Evolutionary conservation across 37 sponge, comb jelly and placozoan genomes (phyloP).

Genomic region (Beroe ovata): DNA sequence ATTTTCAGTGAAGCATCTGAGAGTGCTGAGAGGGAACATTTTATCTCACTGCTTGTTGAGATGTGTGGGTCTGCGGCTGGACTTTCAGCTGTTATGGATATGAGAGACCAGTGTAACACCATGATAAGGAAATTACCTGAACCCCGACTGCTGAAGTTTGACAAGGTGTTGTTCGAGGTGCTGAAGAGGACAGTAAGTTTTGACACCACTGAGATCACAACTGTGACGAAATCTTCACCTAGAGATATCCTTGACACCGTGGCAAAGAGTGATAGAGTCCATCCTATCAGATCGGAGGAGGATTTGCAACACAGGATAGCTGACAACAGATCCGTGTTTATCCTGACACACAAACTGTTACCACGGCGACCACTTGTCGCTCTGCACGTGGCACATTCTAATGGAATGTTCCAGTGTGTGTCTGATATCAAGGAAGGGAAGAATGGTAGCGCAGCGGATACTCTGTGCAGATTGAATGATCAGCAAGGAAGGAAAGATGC

Average conservation of each 20-base stretch:
- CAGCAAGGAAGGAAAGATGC: not conserved
- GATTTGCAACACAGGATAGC: slow-evolving; percentile 33
- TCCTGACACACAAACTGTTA: slow-evolving; percentile 29
- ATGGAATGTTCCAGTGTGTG: slow-evolving; percentile 66
- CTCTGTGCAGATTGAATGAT: not conserved
- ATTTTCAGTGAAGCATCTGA: not conserved
- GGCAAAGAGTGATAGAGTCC: slow-evolving; percentile 33
- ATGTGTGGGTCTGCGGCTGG: not conserved
- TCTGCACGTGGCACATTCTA: slow-evolving; percentile 41
- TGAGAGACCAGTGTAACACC: slow-evolving; percentile 22
- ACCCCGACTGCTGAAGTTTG: not conserved
- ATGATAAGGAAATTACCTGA: not conserved
- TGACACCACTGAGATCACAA: slow-evolving; percentile 7
- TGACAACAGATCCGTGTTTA: slow-evolving; percentile 30
- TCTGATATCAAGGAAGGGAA: slow-evolving; percentile 52
- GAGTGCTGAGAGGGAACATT: not conserved
- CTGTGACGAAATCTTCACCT: not conserved
- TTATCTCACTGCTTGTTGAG: not conserved
- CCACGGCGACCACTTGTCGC: slow-evolving; percentile 26
- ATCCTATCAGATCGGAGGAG: not conserved
- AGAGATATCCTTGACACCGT: slow-evolving; percentile 1
- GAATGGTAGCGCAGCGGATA: not conserved
- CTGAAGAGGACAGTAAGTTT: not conserved
- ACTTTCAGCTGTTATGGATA: slow-evolving; percentile 6
- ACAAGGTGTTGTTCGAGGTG: slow-evolving; percentile 1